Base-by-base conservation (phyloP, 1,140 invertebrate species). In the Belonocnema kinseyi region DNA sequence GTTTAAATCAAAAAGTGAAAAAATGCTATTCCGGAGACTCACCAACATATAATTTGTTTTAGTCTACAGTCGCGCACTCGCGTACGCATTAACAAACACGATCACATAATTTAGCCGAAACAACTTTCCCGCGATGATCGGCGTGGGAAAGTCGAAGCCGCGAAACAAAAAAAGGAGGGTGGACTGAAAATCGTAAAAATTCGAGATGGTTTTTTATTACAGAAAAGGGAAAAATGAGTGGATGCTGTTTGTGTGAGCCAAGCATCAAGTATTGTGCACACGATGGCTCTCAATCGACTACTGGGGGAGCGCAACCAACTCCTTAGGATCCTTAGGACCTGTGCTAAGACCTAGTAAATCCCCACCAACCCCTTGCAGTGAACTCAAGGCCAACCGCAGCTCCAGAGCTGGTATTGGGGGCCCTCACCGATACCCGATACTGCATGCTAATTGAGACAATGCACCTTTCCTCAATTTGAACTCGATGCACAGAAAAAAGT, bases 201-300 rank as follows among this genome's bases (percentile, higher is more conserved):
- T 13, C 26, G 61, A 2, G n/a, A n/a, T 40, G 16, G 40, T 40
- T 46, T 40, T 3, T 66, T 40, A 61, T 56, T 0, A 33, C 10
- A 4, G 26, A n/a, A 33, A 40, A 33, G 21, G 21, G 2, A 58
- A 58, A 58, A 26, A 21, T 21, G 19, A 21, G 26, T 21, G 61
- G 61, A 66, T 66, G 61, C 61, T 66, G 61, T 66, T 66, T 33
- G 40, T 66, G 61, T 11, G 61, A 66, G 40, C 26, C 61, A 40
- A 33, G 14, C 13, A 66, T 14, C 61, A 66, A 66, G 26, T 66
- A 26, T 33, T 66, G 81, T 66, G 50, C 73, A 83, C 75, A 51
- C 82, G 80, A 80, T 78, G 74, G 75, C 78, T 80, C 82, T 83
- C 80, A 80, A 83, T 80, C 82, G 82, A 83, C 80, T 80, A 83